These are phyloP conservation scores for Propsilocerus akamusi DNA, from an alignment of 1,140 invertebrate genomes.

Conservation along the genomic window DNA sequence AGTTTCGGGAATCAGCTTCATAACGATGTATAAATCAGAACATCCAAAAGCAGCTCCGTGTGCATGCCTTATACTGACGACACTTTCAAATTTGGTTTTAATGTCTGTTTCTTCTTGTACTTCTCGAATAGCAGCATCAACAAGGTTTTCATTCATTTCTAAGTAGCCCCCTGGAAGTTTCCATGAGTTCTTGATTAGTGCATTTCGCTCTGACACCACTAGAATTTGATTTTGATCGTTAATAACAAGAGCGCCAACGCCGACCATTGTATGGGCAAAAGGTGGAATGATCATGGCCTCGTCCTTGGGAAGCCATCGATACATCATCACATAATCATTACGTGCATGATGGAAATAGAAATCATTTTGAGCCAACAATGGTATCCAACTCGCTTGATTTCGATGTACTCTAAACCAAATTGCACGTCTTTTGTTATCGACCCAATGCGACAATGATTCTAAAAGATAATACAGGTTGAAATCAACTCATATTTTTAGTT, in stretches of 20 bases:
- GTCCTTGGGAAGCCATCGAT: slow-evolving; percentile 52
- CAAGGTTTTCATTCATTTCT: slow-evolving; percentile 44
- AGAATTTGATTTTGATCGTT: slow-evolving; percentile 56
- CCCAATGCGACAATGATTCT: slow-evolving; percentile 61
- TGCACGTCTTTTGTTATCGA: slow-evolving; percentile 37
- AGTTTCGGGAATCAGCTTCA: slow-evolving; percentile 44
- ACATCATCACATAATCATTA: slow-evolving; percentile 56
- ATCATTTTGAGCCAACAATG: slow-evolving; percentile 53
- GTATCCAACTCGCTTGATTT: slow-evolving; percentile 52
- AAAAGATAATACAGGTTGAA: slow-evolving; percentile 16
- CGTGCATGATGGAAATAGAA: slow-evolving; percentile 79
- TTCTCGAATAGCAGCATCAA: slow-evolving; percentile 61
- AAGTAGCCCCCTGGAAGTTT: slow-evolving; percentile 50
- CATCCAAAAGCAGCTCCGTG: slow-evolving; percentile 52
- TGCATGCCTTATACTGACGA: slow-evolving; percentile 59
- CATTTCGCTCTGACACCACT: slow-evolving; percentile 58
- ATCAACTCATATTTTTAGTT: slow-evolving; percentile 6
- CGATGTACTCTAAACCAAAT: slow-evolving; percentile 69
- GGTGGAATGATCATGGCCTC: slow-evolving; percentile 51
- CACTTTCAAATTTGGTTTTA: slow-evolving; percentile 45
- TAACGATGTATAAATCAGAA: slow-evolving; percentile 68
- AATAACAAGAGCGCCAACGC: slow-evolving; percentile 72
- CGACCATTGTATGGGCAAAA: slow-evolving; percentile 70
- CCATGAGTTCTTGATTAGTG: slow-evolving; percentile 43
- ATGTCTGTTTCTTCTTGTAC: slow-evolving; percentile 82